Base-by-base conservation (phyloP, 2,797 vertebrate genomes). In the Sibirionetta formosa region DNA sequence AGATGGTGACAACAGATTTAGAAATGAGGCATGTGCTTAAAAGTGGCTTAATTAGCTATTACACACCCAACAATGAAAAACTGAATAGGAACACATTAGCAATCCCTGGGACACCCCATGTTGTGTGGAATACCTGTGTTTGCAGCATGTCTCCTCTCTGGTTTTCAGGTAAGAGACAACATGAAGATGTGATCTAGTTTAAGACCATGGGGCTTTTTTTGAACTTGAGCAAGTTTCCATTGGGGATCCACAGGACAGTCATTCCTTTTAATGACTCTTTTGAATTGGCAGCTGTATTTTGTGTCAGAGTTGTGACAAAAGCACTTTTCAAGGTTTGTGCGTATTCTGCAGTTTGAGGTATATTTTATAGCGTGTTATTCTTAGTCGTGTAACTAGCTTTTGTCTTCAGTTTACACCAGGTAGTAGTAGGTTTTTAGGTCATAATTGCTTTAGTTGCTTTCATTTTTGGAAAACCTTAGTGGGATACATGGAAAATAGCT, bases 381-480 rank as follows among this genome's bases (percentile, higher is more conserved):
- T 44, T 76, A 42, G 26, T 42, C 75, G 17, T 60, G 3, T 38
- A 64, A 58, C 40, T 60, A n/a, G 22, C 64, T 78, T 77, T 31
- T 81, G 14, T 80, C 88, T 71, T 75, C 11, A 3, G 73, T 81
- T 88, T 38, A 9, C 76, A 54, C n/a, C 11, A 11, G 27, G 15
- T 23, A 31, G 18, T 17, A 42, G 36, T 69, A 44, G 9, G 1
- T 23, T 77, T 84, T 40, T 60, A 80, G 42, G 46, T 66, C 8
- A 13, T 33, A 60, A 40, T 9, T 66, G 6, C 29, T 82, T 70
- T 46, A 46, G 8, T 65, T 81, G 27, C 33, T 56, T 75, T 64
- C 71, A 33, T 70, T 88, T 88, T 79, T 76, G 6, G 76, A 86
- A 92, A 66, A 31, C 7, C 14, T 50, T 51, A 53, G 14, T 44